phyloP scores from a whole-genome alignment of 2,888 invertebrate species.

The Xylophagus ater region DNA sequence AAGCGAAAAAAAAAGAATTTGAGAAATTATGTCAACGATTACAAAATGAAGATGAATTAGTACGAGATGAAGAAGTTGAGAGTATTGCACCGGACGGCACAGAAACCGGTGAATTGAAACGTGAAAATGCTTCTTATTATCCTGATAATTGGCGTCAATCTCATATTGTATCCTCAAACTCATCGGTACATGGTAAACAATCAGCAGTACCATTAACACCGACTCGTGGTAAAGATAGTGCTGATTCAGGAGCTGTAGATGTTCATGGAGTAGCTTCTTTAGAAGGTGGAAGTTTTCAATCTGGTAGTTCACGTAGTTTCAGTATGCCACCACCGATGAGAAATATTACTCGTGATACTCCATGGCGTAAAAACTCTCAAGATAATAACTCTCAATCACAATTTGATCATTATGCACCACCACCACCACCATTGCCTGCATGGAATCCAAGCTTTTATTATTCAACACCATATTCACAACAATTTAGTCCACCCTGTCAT shows the following conservation, averaged over 20 bases:
- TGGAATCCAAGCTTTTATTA: constrained; percentile 29
- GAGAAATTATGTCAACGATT: constrained; percentile 27
- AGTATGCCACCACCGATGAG: constrained; percentile 38
- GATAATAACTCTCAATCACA: constrained; percentile 15
- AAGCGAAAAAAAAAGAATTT: constrained; percentile 34
- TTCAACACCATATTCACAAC: constrained; percentile 22
- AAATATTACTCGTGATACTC: constrained; percentile 24
- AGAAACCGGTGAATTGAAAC: not conserved
- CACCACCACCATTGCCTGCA: constrained; percentile 20
- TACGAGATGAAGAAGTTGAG: constrained; percentile 2
- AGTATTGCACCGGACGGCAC: not conserved
- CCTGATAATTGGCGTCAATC: constrained; percentile 14
- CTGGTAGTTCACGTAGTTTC: constrained; percentile 34
- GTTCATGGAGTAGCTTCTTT: constrained; percentile 29
- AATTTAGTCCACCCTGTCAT: constrained; percentile 3
- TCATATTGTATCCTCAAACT: constrained; percentile 18
- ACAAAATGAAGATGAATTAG: constrained; percentile 17
- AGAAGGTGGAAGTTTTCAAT: constrained; percentile 34
- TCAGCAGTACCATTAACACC: constrained; percentile 15
- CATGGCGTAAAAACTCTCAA: constrained; percentile 29
- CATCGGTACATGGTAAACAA: constrained; percentile 18
- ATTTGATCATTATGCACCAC: constrained; percentile 18
- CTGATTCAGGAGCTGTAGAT: constrained; percentile 26
- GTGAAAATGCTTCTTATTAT: constrained; percentile 4
- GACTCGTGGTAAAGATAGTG: constrained; percentile 27